Evolutionary conservation across 2,113 vertebrate species (phyloP).

Genomic region (Silurus asotus): DNA sequence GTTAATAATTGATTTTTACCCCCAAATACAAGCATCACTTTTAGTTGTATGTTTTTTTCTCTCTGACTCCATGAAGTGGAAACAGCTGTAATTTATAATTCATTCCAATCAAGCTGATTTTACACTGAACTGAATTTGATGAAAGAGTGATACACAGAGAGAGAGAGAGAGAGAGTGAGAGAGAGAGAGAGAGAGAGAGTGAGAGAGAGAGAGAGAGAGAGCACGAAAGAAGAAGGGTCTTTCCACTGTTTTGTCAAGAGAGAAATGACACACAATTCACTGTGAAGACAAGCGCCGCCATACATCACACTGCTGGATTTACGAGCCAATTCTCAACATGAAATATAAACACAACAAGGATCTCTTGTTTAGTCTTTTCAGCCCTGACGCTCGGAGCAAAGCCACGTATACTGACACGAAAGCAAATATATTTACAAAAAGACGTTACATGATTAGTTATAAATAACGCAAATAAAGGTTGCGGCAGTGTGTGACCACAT

Average conservation of each 20-base stretch:
- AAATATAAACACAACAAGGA: slow-evolving; percentile 95
- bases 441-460: rapidly evolving
- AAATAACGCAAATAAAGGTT: background rate
- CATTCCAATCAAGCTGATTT: background rate
- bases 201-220: slow-evolving; percentile 67
- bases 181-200: slow-evolving; percentile 71
- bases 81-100: background rate
- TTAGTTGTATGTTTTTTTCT: background rate
- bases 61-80: background rate
- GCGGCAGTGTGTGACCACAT: background rate
- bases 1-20: background rate
- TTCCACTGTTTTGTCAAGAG: slow-evolving; percentile 95
- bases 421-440: background rate
- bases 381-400: background rate
- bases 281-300: slow-evolving; percentile 95
- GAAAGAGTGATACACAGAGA: background rate
- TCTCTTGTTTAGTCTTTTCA: slow-evolving; percentile 74
- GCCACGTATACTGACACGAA: background rate
- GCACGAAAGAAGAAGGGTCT: slow-evolving; percentile 95
- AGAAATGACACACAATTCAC: slow-evolving; percentile 99
- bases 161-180: background rate
- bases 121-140: background rate
- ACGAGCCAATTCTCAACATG: slow-evolving; percentile 99
- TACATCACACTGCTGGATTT: slow-evolving; percentile 96
- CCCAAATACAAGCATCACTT: background rate